These are phyloP conservation scores for Penaeus chinensis DNA, from an alignment of 1,140 invertebrate species.

Conservation along the genomic window DNA sequence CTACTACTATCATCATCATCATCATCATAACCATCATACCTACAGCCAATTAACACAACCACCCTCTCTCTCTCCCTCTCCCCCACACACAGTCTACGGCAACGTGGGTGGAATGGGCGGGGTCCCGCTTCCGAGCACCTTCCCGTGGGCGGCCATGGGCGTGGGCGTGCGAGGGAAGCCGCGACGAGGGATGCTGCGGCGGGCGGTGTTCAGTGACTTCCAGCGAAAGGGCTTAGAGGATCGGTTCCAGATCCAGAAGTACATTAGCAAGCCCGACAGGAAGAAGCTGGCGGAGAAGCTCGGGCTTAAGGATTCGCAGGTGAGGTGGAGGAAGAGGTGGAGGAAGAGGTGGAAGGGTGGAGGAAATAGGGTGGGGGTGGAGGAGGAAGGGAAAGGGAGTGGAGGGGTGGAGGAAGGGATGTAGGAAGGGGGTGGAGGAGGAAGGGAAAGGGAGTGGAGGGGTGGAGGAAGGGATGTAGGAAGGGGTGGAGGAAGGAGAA, in stretches of 20 bases:
- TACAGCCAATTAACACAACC: too few species aligned
- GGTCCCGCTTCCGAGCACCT: slow-evolving; percentile 76
- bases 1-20: not conserved
- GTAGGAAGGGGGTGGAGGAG: not conserved
- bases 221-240: slow-evolving; percentile 76
- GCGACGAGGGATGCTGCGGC: slow-evolving; percentile 72
- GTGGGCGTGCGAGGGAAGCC: slow-evolving; percentile 68
- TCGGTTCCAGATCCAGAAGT: slow-evolving; percentile 76
- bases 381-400: not conserved
- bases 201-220: slow-evolving; percentile 83
- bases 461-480: too few species aligned
- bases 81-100: slow-evolving; percentile 32
- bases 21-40: not conserved
- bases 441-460: too few species aligned
- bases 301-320: slow-evolving; percentile 78
- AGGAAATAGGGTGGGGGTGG: not conserved
- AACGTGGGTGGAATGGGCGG: slow-evolving; percentile 59
- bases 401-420: not conserved
- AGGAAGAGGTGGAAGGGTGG: not conserved
- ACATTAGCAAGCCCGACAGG: slow-evolving; percentile 76
- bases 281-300: slow-evolving; percentile 75
- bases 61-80: not conserved
- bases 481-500: not conserved
- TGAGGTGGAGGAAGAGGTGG: slow-evolving; percentile 65
- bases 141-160: slow-evolving; percentile 79